Base-by-base conservation (phyloP, 2,888 invertebrate genomes). In the Diplolepis rosae region DNA sequence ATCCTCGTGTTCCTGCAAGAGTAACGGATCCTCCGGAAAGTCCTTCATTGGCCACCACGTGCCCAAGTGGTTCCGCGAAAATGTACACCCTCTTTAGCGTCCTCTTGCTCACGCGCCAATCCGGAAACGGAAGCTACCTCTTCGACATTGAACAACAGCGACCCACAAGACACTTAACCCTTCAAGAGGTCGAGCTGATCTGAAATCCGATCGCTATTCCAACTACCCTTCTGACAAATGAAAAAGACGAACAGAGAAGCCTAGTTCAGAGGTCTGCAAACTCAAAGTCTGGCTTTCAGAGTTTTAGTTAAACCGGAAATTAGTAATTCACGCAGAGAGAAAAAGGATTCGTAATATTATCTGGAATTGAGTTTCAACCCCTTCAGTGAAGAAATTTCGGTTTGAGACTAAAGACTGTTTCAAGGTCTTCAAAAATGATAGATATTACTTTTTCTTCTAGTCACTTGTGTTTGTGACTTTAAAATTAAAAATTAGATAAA, bases 101-200 rank as follows among this genome's bases (percentile, higher is more conserved):
- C 80, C 80, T 82, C 81, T 71, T 68, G 79, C 78, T 82, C 83
- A 80, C 83, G 82, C 83, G 82, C 82, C 85, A 84, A 86, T 86
- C 85, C 88, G 88, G 87, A 88, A 88, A 79, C 87, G 87, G 88
- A 88, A 87, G 84, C 80, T 74, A 79, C 81, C 82, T 80, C 85
- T 88, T 79, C 77, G 74, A 56, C 74, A 67, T 68, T 68, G 65
- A 75, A 77, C 71, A 72, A 75, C 77, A 77, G 79, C 74, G 69
- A 78, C 69, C 69, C 70, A 74, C 70, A 67, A 78, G 74, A 72
- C 75, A 79, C 83, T 86, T 85, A 87, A 86, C 86, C 87, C 87
- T 85, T 85, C 80, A 78, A 81, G 77, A 73, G 75, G 45, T 65
- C 68, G 75, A 72, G 73, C 73, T 71, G 71, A 74, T 76, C 70